phyloP scores from a whole-genome alignment of 2,888 invertebrate species.

The Stomorhina lunata region DNA sequence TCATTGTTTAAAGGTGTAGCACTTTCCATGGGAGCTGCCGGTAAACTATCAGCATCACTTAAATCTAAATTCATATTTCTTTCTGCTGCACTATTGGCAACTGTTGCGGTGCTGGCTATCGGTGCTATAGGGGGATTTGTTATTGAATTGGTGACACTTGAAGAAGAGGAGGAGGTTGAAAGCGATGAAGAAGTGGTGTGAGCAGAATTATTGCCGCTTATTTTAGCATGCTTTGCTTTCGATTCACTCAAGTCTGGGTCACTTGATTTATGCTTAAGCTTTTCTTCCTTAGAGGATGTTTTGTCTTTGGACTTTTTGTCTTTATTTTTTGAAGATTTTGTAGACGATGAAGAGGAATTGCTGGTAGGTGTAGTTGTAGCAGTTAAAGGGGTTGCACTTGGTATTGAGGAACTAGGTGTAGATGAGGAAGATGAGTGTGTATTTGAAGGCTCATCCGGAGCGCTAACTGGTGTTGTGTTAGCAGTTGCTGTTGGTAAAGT shows the following conservation, averaged over 20 bases:
- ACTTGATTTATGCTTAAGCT: conserved; percentile 69
- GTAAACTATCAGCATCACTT: conserved; percentile 75
- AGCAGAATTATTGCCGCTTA: conserved; percentile 1
- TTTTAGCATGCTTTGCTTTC: conserved; percentile 65
- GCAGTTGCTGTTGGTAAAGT: neutral
- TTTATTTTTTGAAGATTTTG: conserved; percentile 70
- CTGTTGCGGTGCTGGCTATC: conserved; percentile 23
- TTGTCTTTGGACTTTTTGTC: conserved; percentile 75
- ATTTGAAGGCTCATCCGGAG: conserved; percentile 23
- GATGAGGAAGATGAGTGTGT: conserved; percentile 47
- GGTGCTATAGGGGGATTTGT: neutral
- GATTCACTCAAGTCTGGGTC: conserved; percentile 23
- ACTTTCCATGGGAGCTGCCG: conserved; percentile 68
- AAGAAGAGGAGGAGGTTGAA: conserved; percentile 54
- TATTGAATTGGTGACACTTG: conserved; percentile 58
- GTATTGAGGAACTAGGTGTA: conserved; percentile 33
- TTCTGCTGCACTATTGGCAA: neutral
- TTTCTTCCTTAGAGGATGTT: conserved; percentile 72
- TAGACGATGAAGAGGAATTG: conserved; percentile 52
- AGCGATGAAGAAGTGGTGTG: neutral
- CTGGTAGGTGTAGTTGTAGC: conserved; percentile 33
- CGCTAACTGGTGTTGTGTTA: neutral
- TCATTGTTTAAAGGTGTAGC: neutral
- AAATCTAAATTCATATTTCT: conserved; percentile 74
- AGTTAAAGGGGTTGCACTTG: conserved; percentile 18